Percentiles rank a stretch among this genome's conserved stretches.
phyloP scores from a whole-genome alignment of 2,113 vertebrate genomes.

The Pampusana beccarii region DNA sequence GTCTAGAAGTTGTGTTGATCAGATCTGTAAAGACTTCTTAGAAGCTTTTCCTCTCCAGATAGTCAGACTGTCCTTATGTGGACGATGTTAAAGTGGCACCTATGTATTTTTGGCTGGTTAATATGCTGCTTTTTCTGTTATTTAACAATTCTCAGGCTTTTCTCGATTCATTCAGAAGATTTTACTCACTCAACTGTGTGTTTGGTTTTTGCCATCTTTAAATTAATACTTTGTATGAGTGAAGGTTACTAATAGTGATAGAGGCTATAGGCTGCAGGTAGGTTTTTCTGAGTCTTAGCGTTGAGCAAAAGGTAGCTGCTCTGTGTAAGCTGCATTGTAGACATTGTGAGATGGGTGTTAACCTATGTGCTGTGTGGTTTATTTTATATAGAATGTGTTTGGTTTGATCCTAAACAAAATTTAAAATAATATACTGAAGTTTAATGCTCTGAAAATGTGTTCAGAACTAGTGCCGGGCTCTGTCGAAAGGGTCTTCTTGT shows the following conservation, averaged over 20 bases:
- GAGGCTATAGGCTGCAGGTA: not conserved
- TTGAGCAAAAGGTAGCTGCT: not conserved
- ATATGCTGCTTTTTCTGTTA: not conserved
- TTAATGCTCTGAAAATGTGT: not conserved
- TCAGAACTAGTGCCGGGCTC: not conserved
- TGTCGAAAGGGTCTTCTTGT: not conserved
- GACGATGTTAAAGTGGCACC: not conserved
- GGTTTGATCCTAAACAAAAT: not conserved
- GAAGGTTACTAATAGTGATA: not conserved
- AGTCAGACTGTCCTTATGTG: not conserved
- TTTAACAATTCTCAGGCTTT: not conserved
- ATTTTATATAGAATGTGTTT: not conserved
- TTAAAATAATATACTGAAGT: not conserved
- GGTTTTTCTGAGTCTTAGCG: not conserved
- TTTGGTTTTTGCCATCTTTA: not conserved
- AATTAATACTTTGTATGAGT: not conserved
- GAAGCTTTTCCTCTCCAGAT: not conserved
- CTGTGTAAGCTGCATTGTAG: not conserved
- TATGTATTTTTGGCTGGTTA: not conserved
- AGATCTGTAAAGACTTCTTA: not conserved
- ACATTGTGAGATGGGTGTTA: not conserved
- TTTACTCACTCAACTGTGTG: not conserved
- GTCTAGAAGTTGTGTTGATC: not conserved
- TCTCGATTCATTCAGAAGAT: fast-evolving
- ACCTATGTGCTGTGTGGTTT: fast-evolving